These are phyloP conservation scores for Laticauda colubrina DNA, from an alignment of 2,113 vertebrate genomes.

Conservation along the genomic window DNA sequence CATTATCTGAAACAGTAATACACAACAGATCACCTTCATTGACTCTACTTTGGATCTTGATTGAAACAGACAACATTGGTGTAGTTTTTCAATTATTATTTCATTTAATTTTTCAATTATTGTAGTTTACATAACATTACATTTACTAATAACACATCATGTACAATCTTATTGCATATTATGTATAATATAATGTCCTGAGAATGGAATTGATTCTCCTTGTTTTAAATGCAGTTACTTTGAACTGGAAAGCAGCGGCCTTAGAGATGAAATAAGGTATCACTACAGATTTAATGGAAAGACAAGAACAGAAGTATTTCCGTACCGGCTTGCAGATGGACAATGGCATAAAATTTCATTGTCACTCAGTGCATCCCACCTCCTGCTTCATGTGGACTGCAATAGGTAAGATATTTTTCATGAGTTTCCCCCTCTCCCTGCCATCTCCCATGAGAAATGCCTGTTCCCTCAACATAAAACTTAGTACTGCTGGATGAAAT, in stretches of 20 bases:
- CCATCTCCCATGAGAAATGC: neutral
- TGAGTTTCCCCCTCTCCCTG: neutral
- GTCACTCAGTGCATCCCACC: constrained; percentile 86
- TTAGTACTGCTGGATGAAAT: neutral
- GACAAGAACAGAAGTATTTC: constrained; percentile 86
- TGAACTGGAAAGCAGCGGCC: constrained; percentile 93
- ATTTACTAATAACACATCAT: neutral
- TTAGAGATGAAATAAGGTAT: constrained; percentile 89
- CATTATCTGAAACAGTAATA: neutral
- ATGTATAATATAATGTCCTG: neutral
- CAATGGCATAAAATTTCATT: constrained; percentile 89
- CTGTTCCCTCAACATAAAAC: neutral
- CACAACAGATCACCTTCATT: neutral
- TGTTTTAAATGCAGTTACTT: constrained; percentile 81
- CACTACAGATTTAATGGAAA: constrained; percentile 86
- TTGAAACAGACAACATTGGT: neutral
- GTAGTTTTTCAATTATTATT: neutral
- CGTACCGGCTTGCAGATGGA: constrained; percentile 89
- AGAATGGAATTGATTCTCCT: constrained; percentile 23
- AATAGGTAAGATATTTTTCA: constrained; percentile 77
- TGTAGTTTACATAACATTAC: neutral
- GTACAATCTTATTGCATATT: neutral
- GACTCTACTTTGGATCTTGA: neutral
- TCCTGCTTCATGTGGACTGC: constrained; percentile 90
- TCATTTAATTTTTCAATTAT: constrained; percentile 25